Evolutionary conservation across 2,888 invertebrate genomes (phyloP), one percentile per base, ranked within the genome.

Genomic region (Pachliopta kotzebuea): DNA sequence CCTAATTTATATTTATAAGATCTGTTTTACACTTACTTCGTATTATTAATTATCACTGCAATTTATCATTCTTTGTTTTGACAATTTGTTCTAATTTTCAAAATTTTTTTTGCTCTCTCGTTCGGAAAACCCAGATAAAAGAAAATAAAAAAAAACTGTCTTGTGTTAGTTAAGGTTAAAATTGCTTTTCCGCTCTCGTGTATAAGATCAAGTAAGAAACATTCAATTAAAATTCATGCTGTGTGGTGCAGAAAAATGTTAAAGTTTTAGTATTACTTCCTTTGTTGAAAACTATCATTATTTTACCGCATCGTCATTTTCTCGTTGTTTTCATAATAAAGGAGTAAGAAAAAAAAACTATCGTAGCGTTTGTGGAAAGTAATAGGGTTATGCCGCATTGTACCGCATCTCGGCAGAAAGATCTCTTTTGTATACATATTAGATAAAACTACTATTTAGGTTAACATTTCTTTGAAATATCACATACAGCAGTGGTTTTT

Each of bases 301-400:
- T 2, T 18, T 45, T 11, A 4, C 26, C 26, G 26, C 26, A 45
- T n/a, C n/a, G n/a, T 45, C 18, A 18, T 45, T 45, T 45, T n/a
- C 45, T n/a, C 45, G 18, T 45, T 45, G 18, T 45, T 45, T 45
- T 45, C 18, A 45, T 45, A 45, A 18, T 18, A 45, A 45, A 4
- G n/a, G 45, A 18, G 45, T n/a, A n/a, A 45, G 1, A 8, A 45
- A n/a, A 45, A 45, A 45, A 45, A 45, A 45, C 45, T 45, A 45
- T 45, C 4, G 18, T n/a, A 45, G 7, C 18, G 18, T 45, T 45
- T n/a, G 45, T 45, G n/a, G 0, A 18, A 45, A 45, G n/a, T 45
- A 45, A 45, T n/a, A 45, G 45, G 45, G 45, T 45, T 45, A 45
- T n/a, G n/a, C 45, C n/a, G 18, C 45, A 45, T n/a, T 45, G n/a